These are phyloP conservation scores for Eolophus roseicapilla DNA, from an alignment of 2,113 vertebrate genomes.

Conservation along the genomic window DNA sequence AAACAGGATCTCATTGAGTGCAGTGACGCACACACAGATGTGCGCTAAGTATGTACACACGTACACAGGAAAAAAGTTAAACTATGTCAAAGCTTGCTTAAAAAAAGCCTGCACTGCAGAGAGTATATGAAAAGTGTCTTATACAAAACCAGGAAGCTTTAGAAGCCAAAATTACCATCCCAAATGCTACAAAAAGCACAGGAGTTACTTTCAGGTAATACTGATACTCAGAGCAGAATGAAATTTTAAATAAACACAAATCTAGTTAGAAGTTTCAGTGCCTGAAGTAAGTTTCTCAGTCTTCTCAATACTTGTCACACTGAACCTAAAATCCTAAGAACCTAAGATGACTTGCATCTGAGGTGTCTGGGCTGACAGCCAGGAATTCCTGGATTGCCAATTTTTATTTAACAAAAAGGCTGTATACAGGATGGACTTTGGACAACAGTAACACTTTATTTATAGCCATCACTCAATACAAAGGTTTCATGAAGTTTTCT, in stretches of 20 bases:
- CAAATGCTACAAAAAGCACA: not conserved
- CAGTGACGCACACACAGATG: rapidly evolving
- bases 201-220: not conserved
- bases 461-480: not conserved
- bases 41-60: rapidly evolving
- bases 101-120: not conserved
- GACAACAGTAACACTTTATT: not conserved
- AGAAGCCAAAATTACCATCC: not conserved
- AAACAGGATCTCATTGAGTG: not conserved
- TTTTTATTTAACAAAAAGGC: not conserved
- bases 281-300: not conserved
- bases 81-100: not conserved
- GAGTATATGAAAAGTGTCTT: not conserved
- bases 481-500: not conserved
- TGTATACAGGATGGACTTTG: not conserved
- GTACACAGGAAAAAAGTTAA: not conserved
- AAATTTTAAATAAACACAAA: not conserved
- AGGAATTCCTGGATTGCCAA: not conserved
- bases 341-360: not conserved
- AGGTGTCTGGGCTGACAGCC: not conserved
- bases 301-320: not conserved
- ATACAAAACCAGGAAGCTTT: not conserved
- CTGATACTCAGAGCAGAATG: not conserved
- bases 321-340: not conserved
- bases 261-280: not conserved